phyloP scores from a whole-genome alignment of 1,140 invertebrate species.

The Lerema accius region DNA sequence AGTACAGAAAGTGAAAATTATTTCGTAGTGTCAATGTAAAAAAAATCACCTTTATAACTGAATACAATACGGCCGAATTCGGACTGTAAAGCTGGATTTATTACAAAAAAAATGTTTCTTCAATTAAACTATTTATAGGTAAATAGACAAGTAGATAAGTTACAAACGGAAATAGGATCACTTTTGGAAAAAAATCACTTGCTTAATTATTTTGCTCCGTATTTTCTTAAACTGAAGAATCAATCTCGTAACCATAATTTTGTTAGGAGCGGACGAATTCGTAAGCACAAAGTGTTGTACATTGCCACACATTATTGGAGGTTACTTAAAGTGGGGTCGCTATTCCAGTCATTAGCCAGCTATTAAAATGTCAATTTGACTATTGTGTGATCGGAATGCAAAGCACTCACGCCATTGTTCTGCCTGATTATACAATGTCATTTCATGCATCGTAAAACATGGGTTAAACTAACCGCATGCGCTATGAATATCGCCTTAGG shows the following conservation, averaged over 20 bases:
- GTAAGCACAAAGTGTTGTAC: background rate
- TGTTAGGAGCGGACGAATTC: background rate
- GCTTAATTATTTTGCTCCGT: no score
- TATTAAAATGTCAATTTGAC: conserved; percentile 48
- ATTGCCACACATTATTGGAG: background rate
- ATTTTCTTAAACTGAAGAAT: background rate
- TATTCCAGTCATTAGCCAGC: conserved; percentile 27
- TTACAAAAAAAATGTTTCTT: no score
- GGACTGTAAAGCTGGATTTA: no score
- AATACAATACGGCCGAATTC: no score
- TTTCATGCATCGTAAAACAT: conserved; percentile 4
- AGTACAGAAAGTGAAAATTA: no score
- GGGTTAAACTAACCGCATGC: conserved; percentile 23
- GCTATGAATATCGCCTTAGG: conserved; percentile 39
- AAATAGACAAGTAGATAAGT: no score
- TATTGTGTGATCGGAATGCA: conserved; percentile 43
- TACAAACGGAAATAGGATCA: background rate
- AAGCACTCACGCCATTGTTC: conserved; percentile 35
- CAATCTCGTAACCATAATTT: background rate
- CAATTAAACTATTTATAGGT: no score
- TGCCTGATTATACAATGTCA: conserved; percentile 43
- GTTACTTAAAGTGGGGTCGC: background rate
- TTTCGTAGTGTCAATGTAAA: no score
- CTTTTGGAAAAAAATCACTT: no score
- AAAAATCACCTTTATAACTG: no score